Conservation (phyloP, 1,140 invertebrate species). For the Subanguina moxae region DNA sequence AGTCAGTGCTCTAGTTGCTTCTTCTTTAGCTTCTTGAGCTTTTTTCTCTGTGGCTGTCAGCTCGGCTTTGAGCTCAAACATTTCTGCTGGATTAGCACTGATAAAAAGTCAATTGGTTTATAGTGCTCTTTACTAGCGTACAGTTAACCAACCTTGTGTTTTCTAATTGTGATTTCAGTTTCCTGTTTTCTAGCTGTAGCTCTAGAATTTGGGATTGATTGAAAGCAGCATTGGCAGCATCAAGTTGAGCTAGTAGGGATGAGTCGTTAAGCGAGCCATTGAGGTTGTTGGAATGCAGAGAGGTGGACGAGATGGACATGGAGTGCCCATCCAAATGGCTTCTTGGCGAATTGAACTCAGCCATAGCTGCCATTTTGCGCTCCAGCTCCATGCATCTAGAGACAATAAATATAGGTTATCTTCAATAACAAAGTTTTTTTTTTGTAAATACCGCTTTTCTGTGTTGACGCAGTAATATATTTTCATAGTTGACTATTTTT, state of each 20-base stretch:
- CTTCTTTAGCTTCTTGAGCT: slow-evolving; percentile 1
- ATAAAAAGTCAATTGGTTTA: slow-evolving; percentile 1
- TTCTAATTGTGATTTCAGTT: slow-evolving; percentile 38
- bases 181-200: slow-evolving; percentile 35
- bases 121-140: not conserved
- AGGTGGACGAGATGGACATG: slow-evolving; percentile 7
- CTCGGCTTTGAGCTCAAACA: slow-evolving; percentile 31
- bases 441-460: too few relatives aligned
- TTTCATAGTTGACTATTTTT: too few relatives aligned
- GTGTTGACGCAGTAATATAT: too few relatives aligned
- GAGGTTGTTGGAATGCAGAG: not conserved
- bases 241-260: slow-evolving; percentile 32
- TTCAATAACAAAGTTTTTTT: too few relatives aligned
- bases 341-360: slow-evolving; percentile 15
- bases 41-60: slow-evolving; percentile 15
- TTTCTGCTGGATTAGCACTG: slow-evolving; percentile 25
- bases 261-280: slow-evolving; percentile 28
- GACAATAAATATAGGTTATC: too few relatives aligned
- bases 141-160: slow-evolving; percentile 12
- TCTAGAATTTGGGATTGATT: slow-evolving; percentile 41
- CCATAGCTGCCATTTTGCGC: slow-evolving; percentile 21
- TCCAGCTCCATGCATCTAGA: slow-evolving; percentile 24
- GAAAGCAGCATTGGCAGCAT: slow-evolving; percentile 31
- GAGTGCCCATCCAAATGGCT: slow-evolving; percentile 4
- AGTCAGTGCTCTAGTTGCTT: slow-evolving; percentile 8